phyloP scores from a whole-genome alignment of 2,797 vertebrate genomes.

The Hylomyscus alleni region DNA sequence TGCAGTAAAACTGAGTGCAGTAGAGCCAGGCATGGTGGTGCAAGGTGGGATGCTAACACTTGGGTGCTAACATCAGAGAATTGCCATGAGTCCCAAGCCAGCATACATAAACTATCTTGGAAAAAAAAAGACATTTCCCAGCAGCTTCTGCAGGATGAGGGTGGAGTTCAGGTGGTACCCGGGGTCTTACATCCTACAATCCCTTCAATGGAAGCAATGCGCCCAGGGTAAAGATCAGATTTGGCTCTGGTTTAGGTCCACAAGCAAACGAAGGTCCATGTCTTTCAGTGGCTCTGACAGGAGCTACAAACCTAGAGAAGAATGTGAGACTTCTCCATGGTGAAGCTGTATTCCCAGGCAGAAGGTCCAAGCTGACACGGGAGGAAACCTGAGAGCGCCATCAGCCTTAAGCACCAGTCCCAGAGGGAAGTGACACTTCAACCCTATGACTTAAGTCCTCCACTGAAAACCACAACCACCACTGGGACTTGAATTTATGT shows the following conservation, averaged over 20 bases:
- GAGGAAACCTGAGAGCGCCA: background rate
- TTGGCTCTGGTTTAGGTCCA: background rate
- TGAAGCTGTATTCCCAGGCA: background rate
- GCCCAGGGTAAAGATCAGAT: background rate
- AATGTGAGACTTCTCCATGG: background rate
- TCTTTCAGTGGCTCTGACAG: no score
- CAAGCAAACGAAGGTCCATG: no score
- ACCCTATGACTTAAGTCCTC: background rate
- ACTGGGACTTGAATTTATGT: background rate
- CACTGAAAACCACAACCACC: background rate
- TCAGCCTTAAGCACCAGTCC: no score
- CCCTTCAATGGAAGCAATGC: background rate
- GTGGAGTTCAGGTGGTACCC: background rate
- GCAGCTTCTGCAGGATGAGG: background rate
- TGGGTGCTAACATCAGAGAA: background rate
- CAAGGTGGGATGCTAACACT: background rate
- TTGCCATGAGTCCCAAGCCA: background rate
- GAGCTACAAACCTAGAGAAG: background rate
- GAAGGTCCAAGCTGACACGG: background rate
- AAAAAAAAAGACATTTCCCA: background rate
- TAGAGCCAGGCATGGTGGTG: background rate
- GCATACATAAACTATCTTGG: background rate
- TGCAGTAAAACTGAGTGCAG: background rate
- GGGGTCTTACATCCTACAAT: background rate
- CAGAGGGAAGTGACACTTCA: background rate